These are phyloP conservation scores for Dasyurus viverrinus DNA, from an alignment of 2,113 vertebrate species.

Conservation along the genomic window DNA sequence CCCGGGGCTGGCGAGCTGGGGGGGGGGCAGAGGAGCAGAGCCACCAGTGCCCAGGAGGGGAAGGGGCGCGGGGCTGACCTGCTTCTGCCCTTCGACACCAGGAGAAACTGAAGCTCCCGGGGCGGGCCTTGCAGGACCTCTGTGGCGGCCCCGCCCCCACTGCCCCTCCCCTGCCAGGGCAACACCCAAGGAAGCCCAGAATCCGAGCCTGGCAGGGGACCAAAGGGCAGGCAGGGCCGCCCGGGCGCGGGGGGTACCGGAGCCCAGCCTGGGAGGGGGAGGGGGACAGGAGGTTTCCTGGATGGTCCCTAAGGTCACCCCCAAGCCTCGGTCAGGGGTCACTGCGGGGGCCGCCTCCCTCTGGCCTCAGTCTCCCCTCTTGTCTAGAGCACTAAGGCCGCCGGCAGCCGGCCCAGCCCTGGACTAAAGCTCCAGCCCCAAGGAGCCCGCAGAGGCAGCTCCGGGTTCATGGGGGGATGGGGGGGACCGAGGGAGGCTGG, in stretches of 20 bases:
- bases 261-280: fast-evolving
- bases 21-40: no score
- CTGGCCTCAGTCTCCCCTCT: no score
- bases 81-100: not conserved
- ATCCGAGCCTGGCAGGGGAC: constrained; percentile 1
- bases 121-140: no score
- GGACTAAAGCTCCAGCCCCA: not conserved
- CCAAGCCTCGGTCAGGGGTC: no score
- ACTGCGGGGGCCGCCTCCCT: no score
- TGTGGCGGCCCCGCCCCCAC: not conserved
- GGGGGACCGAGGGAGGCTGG: not conserved
- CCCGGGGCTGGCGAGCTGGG: constrained; percentile 5
- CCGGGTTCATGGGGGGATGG: no score
- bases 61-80: not conserved
- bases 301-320: no score
- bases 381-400: no score
- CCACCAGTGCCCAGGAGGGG: not conserved
- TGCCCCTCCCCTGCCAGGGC: not conserved
- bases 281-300: not conserved
- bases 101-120: not conserved
- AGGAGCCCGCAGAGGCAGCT: no score
- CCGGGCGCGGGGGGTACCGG: not conserved
- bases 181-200: not conserved
- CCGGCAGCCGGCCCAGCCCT: not conserved
- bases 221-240: not conserved